phyloP scores from a whole-genome alignment of 2,113 vertebrate genomes.

The Hipposideros armiger region DNA sequence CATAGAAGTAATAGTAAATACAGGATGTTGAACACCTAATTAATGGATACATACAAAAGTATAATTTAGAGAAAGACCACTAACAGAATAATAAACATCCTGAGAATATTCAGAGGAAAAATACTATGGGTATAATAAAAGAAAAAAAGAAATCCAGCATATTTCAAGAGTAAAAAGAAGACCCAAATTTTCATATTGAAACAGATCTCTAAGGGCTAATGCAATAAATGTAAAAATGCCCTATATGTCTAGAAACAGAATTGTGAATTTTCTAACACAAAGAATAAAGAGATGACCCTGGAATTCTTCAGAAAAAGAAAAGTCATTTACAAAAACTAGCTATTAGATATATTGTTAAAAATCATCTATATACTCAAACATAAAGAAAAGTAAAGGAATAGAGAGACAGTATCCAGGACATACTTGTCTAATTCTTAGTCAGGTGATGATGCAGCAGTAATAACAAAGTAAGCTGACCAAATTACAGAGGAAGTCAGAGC shows the following conservation, averaged over 20 bases:
- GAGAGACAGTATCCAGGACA: background rate
- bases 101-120: background rate
- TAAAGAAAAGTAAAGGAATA: background rate
- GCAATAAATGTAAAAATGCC: background rate
- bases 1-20: background rate
- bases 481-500: background rate
- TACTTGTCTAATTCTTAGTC: background rate
- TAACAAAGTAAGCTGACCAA: background rate
- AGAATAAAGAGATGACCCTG: background rate
- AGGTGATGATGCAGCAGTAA: background rate
- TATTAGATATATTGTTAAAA: background rate
- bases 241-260: background rate
- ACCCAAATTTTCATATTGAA: background rate
- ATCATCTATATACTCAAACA: background rate
- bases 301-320: background rate
- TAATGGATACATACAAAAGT: background rate
- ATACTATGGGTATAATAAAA: background rate
- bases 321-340: background rate
- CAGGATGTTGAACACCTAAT: background rate
- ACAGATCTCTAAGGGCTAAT: background rate
- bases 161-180: background rate
- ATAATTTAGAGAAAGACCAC: background rate
- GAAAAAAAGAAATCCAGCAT: background rate
- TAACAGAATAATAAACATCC: background rate
- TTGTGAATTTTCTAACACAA: background rate